Base-by-base conservation (phyloP, 2,113 vertebrate genomes). In the Channa maculata region DNA sequence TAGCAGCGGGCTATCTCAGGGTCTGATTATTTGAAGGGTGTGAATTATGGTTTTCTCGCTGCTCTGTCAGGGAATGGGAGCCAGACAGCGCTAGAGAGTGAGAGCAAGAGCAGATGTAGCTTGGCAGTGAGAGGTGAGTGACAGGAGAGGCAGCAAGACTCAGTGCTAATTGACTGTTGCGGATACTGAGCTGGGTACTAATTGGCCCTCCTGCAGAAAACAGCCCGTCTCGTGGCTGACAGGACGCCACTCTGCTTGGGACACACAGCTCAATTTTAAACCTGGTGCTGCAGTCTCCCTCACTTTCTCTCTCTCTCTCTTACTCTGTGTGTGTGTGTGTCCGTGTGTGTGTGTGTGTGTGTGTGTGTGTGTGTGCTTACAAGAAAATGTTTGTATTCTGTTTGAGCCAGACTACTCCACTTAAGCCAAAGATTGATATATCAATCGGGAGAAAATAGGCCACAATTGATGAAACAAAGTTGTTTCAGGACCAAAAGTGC, bases 61-160 rank as follows among this genome's bases (percentile, higher is more conserved):
- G 74, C 76, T 75, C 71, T 62, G 65, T 76, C 57, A 75, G 62
- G 12, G 67, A 65, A 60, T 61, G 48, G 58, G 43, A 83, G 83
- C 8, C n/a, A 66, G 75, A 63, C 43, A 58, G 52, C 3, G 8
- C 44, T 12, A 50, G 54, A 33, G 79, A 45, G 83, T 92, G 91
- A 62, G 54, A 62, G 33, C 86, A 89, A 92, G 59, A 71, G 43
- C 86, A 60, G 61, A 70, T 48, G 67, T 41, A 68, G 80, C 55
- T 48, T 65, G 76, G 71, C 75, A 60, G 80, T 80, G 90, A 92
- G 92, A 94, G 91, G 89, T 93, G 91, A 93, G 85, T 95, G 94
- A 95, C 94, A 94, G 91, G 88, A 85, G 90, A 91, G 91, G 90
- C 82, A 63, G 83, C 65, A 54, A 80, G 74, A 48, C 79, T 85